These are phyloP conservation scores for Oegoconia quadripuncta DNA, from an alignment of 2,888 invertebrate species.

Conservation along the genomic window DNA sequence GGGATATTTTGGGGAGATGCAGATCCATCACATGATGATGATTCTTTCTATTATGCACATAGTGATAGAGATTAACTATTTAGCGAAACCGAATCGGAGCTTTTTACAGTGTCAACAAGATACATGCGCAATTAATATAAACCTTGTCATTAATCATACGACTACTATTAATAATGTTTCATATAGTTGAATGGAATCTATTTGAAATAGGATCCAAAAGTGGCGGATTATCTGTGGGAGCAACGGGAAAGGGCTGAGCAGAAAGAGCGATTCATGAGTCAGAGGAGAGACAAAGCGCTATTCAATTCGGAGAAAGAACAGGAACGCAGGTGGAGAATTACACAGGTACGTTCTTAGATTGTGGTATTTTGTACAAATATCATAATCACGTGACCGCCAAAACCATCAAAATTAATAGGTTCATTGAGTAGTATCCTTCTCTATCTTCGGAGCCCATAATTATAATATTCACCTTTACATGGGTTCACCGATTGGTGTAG, in stretches of 20 bases:
- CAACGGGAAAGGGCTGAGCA: conserved; percentile 89
- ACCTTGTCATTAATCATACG: not conserved
- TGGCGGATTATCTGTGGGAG: conserved; percentile 95
- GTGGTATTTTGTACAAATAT: not conserved
- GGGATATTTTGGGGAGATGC: no score
- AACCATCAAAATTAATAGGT: no score
- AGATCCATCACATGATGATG: no score
- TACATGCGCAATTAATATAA: not conserved
- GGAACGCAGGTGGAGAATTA: conserved; percentile 78
- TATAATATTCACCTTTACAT: no score
- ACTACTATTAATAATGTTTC: not conserved
- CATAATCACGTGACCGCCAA: no score
- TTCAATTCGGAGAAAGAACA: conserved; percentile 82
- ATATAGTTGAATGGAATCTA: not conserved
- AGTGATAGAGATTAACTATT: no score
- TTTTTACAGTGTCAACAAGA: no score
- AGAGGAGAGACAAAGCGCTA: conserved; percentile 78
- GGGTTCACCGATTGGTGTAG: no score
- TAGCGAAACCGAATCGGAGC: not conserved
- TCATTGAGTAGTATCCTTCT: no score
- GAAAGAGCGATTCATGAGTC: conserved; percentile 85
- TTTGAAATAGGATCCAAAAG: conserved; percentile 85
- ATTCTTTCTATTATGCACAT: no score
- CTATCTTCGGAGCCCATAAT: no score
- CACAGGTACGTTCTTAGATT: conserved; percentile 45